phyloP scores from a whole-genome alignment of 2,888 invertebrate genomes.

The Ectemnius continuus region DNA sequence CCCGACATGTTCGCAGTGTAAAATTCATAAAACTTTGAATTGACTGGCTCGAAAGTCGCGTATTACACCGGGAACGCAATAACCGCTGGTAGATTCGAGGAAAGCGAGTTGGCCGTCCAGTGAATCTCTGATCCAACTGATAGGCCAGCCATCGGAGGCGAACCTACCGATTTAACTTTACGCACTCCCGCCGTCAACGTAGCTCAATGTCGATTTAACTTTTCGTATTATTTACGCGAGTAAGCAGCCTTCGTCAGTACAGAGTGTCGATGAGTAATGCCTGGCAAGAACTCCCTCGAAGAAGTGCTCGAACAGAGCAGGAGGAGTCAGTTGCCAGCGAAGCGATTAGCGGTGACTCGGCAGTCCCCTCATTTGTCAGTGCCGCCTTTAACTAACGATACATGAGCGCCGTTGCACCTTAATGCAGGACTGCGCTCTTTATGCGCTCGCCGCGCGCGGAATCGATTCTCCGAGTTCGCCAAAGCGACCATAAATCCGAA shows the following conservation, averaged over 20 bases:
- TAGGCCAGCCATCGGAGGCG: no score
- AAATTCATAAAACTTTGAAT: slow-evolving; percentile 10
- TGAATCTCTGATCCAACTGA: no score
- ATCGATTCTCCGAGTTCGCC: slow-evolving; percentile 50
- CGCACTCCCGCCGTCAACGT: no score
- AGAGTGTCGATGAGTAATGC: no score
- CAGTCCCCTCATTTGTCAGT: slow-evolving; percentile 41
- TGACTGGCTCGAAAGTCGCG: background rate
- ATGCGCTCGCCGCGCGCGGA: slow-evolving; percentile 27
- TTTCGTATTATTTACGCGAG: no score
- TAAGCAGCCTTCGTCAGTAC: no score
- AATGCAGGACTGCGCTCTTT: slow-evolving; percentile 11
- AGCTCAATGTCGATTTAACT: no score
- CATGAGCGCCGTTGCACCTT: slow-evolving; percentile 20
- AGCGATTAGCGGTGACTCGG: slow-evolving; percentile 49
- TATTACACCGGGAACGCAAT: background rate
- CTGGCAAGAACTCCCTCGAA: no score
- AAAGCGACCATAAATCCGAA: slow-evolving; percentile 69
- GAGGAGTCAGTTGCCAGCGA: no score
- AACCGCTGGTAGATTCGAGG: background rate
- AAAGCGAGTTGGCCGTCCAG: no score
- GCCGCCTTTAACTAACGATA: slow-evolving; percentile 30
- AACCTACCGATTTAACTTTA: no score
- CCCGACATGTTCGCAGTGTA: background rate
- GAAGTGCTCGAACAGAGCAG: no score